A percentile compares a stretch with the other conserved stretches of the same genome.
These are phyloP conservation scores for Apteryx mantelli DNA, from an alignment of 2,113 vertebrate genomes.

Conservation along the genomic window DNA sequence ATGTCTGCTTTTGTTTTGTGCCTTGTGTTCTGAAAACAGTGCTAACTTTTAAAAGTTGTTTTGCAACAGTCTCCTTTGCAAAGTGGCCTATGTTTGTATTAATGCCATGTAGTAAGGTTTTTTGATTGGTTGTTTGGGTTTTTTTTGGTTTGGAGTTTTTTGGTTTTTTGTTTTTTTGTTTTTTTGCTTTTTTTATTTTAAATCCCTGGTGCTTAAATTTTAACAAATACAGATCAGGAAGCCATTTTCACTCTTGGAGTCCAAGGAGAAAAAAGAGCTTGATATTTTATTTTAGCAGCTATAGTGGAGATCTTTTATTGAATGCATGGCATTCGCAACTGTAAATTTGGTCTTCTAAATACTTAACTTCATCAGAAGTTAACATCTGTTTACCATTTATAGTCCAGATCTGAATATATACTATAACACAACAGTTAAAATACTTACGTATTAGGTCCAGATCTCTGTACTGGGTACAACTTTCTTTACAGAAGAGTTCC, in stretches of 20 bases:
- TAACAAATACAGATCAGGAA: slow-evolving; percentile 63
- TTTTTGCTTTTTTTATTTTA: slow-evolving; percentile 1
- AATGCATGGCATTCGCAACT: slow-evolving; percentile 71
- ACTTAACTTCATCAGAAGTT: slow-evolving; percentile 72
- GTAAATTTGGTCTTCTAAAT: slow-evolving; percentile 70
- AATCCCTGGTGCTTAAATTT: slow-evolving; percentile 75
- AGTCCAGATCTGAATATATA: slow-evolving; percentile 67
- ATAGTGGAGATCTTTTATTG: slow-evolving; percentile 66
- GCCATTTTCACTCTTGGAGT: slow-evolving; percentile 79
- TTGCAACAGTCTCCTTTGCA: slow-evolving; percentile 76
- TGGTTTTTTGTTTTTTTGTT: background rate
- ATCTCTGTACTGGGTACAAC: slow-evolving; percentile 70
- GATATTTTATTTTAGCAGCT: slow-evolving; percentile 60
- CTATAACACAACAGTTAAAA: slow-evolving; percentile 60
- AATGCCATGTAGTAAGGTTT: slow-evolving; percentile 62
- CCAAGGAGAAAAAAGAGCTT: slow-evolving; percentile 63
- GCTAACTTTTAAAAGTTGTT: slow-evolving; percentile 77
- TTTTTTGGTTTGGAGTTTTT: background rate
- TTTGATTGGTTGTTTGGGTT: background rate
- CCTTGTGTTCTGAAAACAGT: slow-evolving; percentile 88
- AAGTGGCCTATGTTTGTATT: slow-evolving; percentile 74
- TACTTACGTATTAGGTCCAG: slow-evolving; percentile 60
- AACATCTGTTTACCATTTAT: slow-evolving; percentile 66
- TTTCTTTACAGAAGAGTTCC: slow-evolving; percentile 57
- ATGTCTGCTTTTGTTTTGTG: slow-evolving; percentile 86